These are phyloP conservation scores for Parazoanthus swiftii DNA, from an alignment of 92 coral and sea anemone species.

Conservation along the genomic window DNA sequence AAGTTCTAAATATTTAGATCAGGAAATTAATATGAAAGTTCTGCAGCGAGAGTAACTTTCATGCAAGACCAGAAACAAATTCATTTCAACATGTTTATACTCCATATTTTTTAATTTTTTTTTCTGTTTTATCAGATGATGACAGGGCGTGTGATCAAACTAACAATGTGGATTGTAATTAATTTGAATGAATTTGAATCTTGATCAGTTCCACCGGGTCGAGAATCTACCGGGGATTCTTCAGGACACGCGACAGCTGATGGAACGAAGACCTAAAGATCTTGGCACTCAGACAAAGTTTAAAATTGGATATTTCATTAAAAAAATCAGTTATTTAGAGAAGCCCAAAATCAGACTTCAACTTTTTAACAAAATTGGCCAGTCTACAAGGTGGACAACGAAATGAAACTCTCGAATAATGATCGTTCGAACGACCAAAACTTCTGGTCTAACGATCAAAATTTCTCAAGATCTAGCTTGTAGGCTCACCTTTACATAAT, in stretches of 20 bases:
- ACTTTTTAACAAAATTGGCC: not conserved
- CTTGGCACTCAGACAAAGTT: not conserved
- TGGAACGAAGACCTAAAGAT: not conserved
- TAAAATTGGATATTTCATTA: not conserved
- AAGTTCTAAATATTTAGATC: not conserved
- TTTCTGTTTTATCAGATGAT: not conserved
- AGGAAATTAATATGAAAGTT: not conserved
- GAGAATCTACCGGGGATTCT: not conserved
- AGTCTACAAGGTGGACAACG: not conserved
- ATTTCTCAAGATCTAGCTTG: not conserved
- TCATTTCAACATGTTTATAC: not conserved
- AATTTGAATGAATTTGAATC: slow-evolving; percentile 3
- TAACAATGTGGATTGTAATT: not conserved
- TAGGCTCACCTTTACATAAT: slow-evolving; percentile 29
- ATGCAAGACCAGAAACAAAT: not conserved
- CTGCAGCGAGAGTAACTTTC: not conserved
- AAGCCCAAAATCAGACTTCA: not conserved
- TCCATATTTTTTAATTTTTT: not conserved
- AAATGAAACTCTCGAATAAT: not conserved
- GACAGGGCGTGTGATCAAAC: not conserved
- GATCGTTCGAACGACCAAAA: not conserved
- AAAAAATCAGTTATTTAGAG: not conserved
- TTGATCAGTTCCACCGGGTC: not conserved
- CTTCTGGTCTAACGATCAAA: not conserved
- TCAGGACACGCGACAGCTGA: not conserved